Evolutionary conservation across 2,113 vertebrate species (phyloP).

Genomic region (Promerops cafer): DNA sequence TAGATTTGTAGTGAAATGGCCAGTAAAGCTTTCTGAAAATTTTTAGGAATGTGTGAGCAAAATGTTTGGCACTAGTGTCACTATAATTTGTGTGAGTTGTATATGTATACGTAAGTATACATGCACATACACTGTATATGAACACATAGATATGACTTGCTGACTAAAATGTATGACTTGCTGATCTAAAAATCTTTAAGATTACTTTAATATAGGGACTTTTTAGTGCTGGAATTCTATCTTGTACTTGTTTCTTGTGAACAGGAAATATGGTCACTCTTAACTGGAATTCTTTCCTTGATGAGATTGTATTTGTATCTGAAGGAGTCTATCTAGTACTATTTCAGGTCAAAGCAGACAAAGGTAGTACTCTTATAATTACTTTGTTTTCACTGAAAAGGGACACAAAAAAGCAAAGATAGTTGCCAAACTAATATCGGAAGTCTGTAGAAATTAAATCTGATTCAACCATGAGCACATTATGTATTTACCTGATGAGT

Average conservation of each 20-base stretch:
- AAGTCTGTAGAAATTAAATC: conserved; percentile 28
- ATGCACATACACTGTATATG: neutral
- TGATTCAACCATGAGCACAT: neutral
- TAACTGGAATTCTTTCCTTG: neutral
- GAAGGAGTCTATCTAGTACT: neutral
- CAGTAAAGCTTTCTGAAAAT: neutral
- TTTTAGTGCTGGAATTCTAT: neutral
- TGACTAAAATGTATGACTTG: neutral
- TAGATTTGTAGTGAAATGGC: neutral
- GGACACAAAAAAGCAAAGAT: neutral
- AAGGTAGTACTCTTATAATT: neutral
- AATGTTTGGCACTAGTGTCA: neutral
- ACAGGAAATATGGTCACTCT: neutral
- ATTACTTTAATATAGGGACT: neutral
- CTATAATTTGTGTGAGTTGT: neutral
- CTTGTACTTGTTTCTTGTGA: neutral
- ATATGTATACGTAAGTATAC: neutral
- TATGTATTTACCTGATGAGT: neutral
- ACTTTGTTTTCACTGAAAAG: conserved; percentile 14
- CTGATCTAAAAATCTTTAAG: neutral
- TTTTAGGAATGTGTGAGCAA: neutral
- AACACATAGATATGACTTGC: neutral
- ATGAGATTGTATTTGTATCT: neutral
- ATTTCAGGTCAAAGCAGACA: neutral
- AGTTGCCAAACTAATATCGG: neutral